phyloP scores from a whole-genome alignment of 2,113 vertebrate species.

The Aldabrachelys gigantea region DNA sequence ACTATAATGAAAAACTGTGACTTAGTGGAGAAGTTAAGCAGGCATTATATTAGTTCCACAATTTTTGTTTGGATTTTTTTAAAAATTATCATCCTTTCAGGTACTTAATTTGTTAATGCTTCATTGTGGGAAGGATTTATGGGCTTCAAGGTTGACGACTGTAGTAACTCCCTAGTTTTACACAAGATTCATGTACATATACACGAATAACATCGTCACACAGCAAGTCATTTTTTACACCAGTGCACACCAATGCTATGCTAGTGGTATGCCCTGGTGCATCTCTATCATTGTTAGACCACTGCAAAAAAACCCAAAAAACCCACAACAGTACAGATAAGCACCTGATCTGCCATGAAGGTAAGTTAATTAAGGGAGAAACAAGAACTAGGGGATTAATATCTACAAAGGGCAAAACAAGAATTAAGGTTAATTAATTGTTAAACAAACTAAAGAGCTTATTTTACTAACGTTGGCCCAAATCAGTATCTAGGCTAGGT shows the following conservation, averaged over 20 bases:
- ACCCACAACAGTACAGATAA: not conserved
- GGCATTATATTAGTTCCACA: not conserved
- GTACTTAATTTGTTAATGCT: not conserved
- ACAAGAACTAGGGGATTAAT: not conserved
- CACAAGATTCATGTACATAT: not conserved
- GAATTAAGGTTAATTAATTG: fast-evolving
- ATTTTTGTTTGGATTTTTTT: not conserved
- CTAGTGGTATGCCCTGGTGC: not conserved
- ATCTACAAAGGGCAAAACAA: not conserved
- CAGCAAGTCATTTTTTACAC: not conserved
- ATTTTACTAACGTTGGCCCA: not conserved
- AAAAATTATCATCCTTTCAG: not conserved
- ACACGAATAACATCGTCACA: not conserved
- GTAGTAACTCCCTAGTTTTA: not conserved
- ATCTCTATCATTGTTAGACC: not conserved
- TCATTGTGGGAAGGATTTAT: not conserved
- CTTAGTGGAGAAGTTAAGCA: not conserved
- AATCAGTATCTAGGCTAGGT: fast-evolving
- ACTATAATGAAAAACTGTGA: not conserved
- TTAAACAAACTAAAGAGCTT: fast-evolving
- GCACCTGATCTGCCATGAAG: no score
- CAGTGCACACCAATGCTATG: not conserved
- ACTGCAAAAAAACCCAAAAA: not conserved
- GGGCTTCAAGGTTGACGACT: not conserved
- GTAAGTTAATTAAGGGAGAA: not conserved